Evolutionary conservation across 2,797 vertebrate species (phyloP), one percentile per base, ranked within the genome.

Genomic region (Sternarchorhynchus goeldii): DNA sequence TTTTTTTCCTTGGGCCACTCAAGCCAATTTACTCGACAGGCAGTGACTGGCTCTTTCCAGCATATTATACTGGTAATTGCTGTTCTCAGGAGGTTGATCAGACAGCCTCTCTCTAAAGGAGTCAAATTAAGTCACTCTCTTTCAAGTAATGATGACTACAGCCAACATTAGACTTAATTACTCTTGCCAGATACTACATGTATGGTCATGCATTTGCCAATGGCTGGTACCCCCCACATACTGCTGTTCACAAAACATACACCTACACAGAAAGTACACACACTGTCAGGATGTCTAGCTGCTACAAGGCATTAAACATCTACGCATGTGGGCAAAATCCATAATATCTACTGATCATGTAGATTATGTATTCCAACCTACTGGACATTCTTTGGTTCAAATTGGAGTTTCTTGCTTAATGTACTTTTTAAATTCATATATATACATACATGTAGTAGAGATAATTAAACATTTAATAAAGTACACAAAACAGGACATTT

Each of bases 1-100:
- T 36, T 68, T 70, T n/a, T 20, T 53, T 16, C 21, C 18, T 63
- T 62, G 18, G 62, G 69, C 66, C 18, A 64, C 59, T 71, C 25
- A 70, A 71, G 66, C 59, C 53, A 60, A 80, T 70, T 80, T 70
- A 64, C 32, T 71, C 59, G 63, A 71, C 73, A 71, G 34, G 66
- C 78, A 80, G 50, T 65, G 66, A 17, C 66, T 69, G 36, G 67
- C 63, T 80, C 73, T 58, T 80, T 80, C 73, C 66, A 67, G 50
- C 64, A 50, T 80, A 80, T 80, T 71, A 71, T 76, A 32, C n/a
- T 76, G 73, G 78, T 80, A 76, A 80, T 80, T 76, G 67, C 78
- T 64, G 50, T 65, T 80, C 78, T 80, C 73, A 76, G 71, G 64
- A 71, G 59, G 66, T 57, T 80, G 73, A 80, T 78, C 68, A 78